Evolutionary conservation across 2,888 invertebrate species (phyloP).

Genomic region (Orgyia antiqua): DNA sequence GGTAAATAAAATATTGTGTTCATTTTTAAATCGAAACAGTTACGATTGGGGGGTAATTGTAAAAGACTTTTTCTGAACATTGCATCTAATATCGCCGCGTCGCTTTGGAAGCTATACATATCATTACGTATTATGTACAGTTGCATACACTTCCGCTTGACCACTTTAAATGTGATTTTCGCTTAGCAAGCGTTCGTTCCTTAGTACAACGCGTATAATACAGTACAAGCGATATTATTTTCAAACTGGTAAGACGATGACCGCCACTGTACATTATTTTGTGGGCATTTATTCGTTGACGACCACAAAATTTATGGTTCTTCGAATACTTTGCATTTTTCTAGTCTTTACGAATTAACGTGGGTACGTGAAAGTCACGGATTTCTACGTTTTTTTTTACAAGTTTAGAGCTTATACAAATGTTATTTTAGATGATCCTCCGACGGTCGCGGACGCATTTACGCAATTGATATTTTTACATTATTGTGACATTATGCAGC

Average conservation of each 20-base stretch:
- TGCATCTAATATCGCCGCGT: constrained; percentile 24
- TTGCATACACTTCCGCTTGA: too few relatives aligned
- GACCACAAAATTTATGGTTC: constrained; percentile 37
- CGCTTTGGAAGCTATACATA: constrained; percentile 57
- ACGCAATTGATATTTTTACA: constrained; percentile 32
- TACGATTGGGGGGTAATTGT: constrained; percentile 26
- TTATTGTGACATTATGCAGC: constrained; percentile 27
- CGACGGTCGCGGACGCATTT: constrained; percentile 41
- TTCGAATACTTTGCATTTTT: constrained; percentile 72
- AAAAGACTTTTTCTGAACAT: constrained; percentile 25
- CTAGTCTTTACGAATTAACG: constrained; percentile 59
- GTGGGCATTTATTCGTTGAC: constrained; percentile 41
- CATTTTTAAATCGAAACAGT: constrained; percentile 36
- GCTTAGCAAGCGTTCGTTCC: too few relatives aligned
- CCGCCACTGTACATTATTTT: too few relatives aligned
- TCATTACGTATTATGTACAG: constrained; percentile 41
- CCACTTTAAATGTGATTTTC: too few relatives aligned
- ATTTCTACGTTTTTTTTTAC: constrained; percentile 39
- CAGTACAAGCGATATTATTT: too few relatives aligned
- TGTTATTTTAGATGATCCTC: constrained; percentile 26
- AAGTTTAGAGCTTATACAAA: constrained; percentile 38
- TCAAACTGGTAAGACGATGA: too few relatives aligned
- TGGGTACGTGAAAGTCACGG: constrained; percentile 44
- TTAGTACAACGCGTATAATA: too few relatives aligned
- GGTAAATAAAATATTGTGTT: constrained; percentile 45